These are phyloP conservation scores for Bactericera cockerelli DNA, from an alignment of 1,140 invertebrate genomes.

Conservation along the genomic window DNA sequence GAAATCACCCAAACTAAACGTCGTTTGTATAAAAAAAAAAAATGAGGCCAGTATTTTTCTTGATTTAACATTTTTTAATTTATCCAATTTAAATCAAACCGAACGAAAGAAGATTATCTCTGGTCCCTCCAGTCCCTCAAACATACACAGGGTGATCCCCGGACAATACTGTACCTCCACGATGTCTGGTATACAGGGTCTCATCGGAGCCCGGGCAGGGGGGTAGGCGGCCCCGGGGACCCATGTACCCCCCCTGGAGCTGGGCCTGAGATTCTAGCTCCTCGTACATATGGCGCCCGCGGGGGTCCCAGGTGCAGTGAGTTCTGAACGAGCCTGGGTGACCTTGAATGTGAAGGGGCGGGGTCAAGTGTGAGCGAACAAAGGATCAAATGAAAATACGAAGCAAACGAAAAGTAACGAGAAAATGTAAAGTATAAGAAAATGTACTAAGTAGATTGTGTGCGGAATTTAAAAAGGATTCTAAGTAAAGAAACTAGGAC, in stretches of 20 bases:
- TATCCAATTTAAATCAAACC: too few relatives aligned
- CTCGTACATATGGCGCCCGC: constrained; percentile 64
- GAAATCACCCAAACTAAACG: too few relatives aligned
- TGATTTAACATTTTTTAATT: too few relatives aligned
- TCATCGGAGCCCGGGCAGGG: constrained; percentile 39
- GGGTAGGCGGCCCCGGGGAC: constrained; percentile 37
- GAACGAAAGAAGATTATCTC: too few relatives aligned
- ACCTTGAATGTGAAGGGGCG: constrained; percentile 16
- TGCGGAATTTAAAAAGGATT: too few relatives aligned
- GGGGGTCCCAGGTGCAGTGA: constrained; percentile 62
- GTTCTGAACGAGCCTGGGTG: constrained; percentile 22
- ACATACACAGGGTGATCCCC: too few relatives aligned
- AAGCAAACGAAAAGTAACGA: constrained; percentile 14
- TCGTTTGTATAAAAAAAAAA: too few relatives aligned
- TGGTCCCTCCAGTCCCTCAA: too few relatives aligned
- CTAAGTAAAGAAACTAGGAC: background rate
- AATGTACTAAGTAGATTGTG: background rate
- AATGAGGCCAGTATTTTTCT: too few relatives aligned
- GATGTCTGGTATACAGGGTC: constrained; percentile 31
- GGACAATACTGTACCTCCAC: constrained; percentile 13
- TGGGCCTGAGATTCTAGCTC: constrained; percentile 47
- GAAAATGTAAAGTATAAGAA: constrained; percentile 9
- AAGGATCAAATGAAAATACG: constrained; percentile 17
- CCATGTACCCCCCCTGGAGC: constrained; percentile 12
- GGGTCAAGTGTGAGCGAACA: constrained; percentile 12